These are phyloP conservation scores for Odontomyia ornata DNA, from an alignment of 2,888 invertebrate genomes.

Conservation along the genomic window DNA sequence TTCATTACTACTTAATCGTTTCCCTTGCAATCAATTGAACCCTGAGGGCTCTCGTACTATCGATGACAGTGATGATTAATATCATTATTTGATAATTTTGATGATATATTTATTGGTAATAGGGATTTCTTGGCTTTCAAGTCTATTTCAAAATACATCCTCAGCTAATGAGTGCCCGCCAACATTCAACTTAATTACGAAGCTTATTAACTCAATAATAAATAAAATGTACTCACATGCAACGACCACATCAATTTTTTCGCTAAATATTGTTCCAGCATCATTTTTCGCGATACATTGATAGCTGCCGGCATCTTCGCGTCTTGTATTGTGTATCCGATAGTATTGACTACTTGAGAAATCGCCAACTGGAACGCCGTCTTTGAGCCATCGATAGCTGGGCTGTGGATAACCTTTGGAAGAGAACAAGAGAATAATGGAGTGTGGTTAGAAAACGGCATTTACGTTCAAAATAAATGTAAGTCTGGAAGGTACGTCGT, in stretches of 20 bases:
- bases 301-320: constrained; percentile 88
- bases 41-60: too few relatives aligned
- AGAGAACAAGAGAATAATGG: constrained; percentile 51
- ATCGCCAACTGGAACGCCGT: constrained; percentile 81
- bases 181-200: too few relatives aligned
- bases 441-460: constrained; percentile 36
- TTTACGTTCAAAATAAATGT: neutral
- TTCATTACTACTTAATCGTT: too few relatives aligned
- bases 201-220: neutral
- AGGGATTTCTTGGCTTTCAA: too few relatives aligned
- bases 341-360: constrained; percentile 84
- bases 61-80: too few relatives aligned
- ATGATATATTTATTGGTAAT: too few relatives aligned
- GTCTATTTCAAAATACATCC: too few relatives aligned
- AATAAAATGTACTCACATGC: constrained; percentile 79
- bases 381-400: constrained; percentile 91
- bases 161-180: too few relatives aligned
- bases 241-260: constrained; percentile 87
- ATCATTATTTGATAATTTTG: too few relatives aligned
- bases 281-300: constrained; percentile 92
- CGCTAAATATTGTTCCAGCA: constrained; percentile 91
- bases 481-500: constrained; percentile 7
- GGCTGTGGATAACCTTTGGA: constrained; percentile 88
- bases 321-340: constrained; percentile 81
- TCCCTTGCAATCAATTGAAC: too few relatives aligned